A percentile compares a stretch with the other conserved stretches of the same genome.
These are phyloP conservation scores for Scaptomyza flava DNA, from an alignment of 2,888 invertebrate species.

Conservation along the genomic window DNA sequence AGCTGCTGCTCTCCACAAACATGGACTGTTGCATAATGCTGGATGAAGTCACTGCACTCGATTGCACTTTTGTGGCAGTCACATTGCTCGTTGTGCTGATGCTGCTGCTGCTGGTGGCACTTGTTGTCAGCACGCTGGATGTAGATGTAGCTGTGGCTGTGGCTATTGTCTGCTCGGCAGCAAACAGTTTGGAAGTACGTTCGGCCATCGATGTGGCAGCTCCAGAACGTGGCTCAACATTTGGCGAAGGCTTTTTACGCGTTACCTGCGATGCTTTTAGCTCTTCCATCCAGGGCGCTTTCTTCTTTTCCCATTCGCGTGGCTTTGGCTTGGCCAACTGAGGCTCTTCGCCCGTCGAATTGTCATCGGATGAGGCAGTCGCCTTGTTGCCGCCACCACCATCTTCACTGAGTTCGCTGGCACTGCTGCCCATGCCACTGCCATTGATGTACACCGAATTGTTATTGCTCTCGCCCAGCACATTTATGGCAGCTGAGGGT, in stretches of 20 bases:
- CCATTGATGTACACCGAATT: slow-evolving; percentile 83
- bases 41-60: slow-evolving; percentile 78
- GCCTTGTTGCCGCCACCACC: slow-evolving; percentile 49
- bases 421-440: slow-evolving; percentile 65
- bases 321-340: slow-evolving; percentile 87
- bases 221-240: slow-evolving; percentile 74
- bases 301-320: slow-evolving; percentile 90
- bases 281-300: slow-evolving; percentile 93
- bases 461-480: slow-evolving; percentile 81
- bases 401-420: slow-evolving; percentile 70
- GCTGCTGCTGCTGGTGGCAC: slow-evolving; percentile 34
- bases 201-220: slow-evolving; percentile 50
- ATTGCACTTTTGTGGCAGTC: slow-evolving; percentile 79
- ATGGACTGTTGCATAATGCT: slow-evolving; percentile 76
- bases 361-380: slow-evolving; percentile 78
- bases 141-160: slow-evolving; percentile 3
- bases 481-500: slow-evolving; percentile 85
- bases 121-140: slow-evolving; percentile 46
- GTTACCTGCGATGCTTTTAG: slow-evolving; percentile 89
- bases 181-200: slow-evolving; percentile 73
- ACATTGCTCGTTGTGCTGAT: slow-evolving; percentile 29
- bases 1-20: slow-evolving; percentile 71
- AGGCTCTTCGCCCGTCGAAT: slow-evolving; percentile 80
- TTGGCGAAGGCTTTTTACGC: slow-evolving; percentile 83
- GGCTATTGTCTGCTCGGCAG: slow-evolving; percentile 55